Conservation (phyloP, 1,140 invertebrate genomes). For the Ceratosolen solmsi region DNA sequence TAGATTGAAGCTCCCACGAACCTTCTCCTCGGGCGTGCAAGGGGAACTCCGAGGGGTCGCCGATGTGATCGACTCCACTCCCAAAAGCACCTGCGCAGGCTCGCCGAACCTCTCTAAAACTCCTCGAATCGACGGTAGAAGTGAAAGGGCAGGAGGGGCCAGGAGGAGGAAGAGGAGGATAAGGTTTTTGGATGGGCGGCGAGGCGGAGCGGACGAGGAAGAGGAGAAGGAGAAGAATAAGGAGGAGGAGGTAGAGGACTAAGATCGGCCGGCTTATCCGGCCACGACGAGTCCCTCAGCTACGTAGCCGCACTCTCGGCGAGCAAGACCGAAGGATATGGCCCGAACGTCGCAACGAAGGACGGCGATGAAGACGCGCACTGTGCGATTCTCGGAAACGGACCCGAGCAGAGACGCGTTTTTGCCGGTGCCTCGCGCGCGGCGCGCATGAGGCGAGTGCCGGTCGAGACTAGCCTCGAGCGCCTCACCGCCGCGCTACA, state of each 20-base stretch:
- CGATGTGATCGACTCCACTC: neutral
- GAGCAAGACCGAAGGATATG: too few relatives aligned
- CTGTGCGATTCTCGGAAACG: constrained; percentile 57
- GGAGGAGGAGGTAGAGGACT: neutral
- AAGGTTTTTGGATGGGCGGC: too few relatives aligned
- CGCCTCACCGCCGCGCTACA: constrained; percentile 12
- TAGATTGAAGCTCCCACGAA: too few relatives aligned
- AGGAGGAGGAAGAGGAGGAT: too few relatives aligned
- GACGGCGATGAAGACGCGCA: constrained; percentile 56
- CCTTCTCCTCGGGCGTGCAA: too few relatives aligned
- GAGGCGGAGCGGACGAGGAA: too few relatives aligned
- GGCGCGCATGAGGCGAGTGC: neutral
- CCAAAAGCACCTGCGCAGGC: neutral
- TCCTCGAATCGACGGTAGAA: too few relatives aligned
- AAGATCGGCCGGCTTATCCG: neutral
- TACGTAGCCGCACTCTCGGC: neutral
- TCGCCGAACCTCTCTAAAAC: neutral
- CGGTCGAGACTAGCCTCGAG: neutral
- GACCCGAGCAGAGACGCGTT: constrained; percentile 63
- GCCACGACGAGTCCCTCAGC: too few relatives aligned
- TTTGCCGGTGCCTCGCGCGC: constrained; percentile 56
- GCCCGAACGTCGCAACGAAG: too few relatives aligned
- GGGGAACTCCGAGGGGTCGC: too few relatives aligned
- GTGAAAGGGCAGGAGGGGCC: too few relatives aligned
- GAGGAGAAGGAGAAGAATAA: neutral